phyloP scores from a whole-genome alignment of 2,797 vertebrate genomes.

The Acomys russatus region DNA sequence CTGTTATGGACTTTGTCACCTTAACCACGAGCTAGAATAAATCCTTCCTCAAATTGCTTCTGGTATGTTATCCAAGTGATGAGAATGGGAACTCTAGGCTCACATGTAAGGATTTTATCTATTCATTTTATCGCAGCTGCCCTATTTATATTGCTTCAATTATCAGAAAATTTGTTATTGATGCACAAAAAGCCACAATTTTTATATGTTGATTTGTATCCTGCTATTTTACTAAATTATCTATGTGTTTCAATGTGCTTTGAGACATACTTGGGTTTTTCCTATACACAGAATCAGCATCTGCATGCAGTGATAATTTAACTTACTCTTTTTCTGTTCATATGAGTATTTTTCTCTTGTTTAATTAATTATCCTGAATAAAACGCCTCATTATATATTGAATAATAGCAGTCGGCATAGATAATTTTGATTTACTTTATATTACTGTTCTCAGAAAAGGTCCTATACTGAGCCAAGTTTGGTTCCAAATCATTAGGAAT shows the following conservation, averaged over 20 bases:
- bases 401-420: not conserved
- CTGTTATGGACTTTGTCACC: not conserved
- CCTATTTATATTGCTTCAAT: not conserved
- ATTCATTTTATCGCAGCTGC: not conserved
- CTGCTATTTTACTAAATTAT: not conserved
- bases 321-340: not conserved
- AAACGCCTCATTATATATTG: not conserved
- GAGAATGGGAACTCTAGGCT: not conserved
- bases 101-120: not conserved
- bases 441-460: not conserved
- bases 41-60: not conserved
- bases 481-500: not conserved
- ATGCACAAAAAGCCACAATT: not conserved
- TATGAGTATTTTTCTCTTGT: not conserved
- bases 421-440: not conserved
- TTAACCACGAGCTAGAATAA: not conserved
- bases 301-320: not conserved
- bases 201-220: not conserved
- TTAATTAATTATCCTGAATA: not conserved
- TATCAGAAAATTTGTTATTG: not conserved
- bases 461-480: not conserved
- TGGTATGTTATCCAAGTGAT: not conserved
- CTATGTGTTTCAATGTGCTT: not conserved
- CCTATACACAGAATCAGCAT: not conserved
- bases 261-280: not conserved